A percentile compares a stretch with the other conserved stretches of the same genome.
Evolutionary conservation across 1,140 invertebrate species (phyloP).

Genomic region (Metaphire vulgaris): DNA sequence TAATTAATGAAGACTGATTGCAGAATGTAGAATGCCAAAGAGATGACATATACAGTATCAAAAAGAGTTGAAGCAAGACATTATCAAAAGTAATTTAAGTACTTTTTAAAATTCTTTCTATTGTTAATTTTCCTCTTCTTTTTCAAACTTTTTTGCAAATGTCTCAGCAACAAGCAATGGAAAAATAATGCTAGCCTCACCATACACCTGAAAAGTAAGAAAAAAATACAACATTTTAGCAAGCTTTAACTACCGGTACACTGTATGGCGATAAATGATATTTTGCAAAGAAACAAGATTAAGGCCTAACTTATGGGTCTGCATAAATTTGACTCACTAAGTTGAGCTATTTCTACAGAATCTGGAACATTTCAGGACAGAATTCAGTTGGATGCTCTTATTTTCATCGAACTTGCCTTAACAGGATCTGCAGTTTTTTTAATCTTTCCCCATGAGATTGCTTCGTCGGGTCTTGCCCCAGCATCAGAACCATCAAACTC

Average conservation of each 20-base stretch:
- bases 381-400: neutral
- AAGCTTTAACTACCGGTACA: no score
- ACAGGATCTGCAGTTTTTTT: constrained; percentile 79
- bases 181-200: constrained; percentile 90
- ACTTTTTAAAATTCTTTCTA: neutral
- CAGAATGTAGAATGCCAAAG: no score
- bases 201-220: constrained; percentile 63
- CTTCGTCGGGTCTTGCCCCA: constrained; percentile 95
- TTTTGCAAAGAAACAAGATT: neutral
- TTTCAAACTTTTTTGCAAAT: constrained; percentile 64
- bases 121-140: constrained; percentile 37
- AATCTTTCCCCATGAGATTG: constrained; percentile 98
- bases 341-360: neutral
- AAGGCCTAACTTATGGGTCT: no score
- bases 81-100: no score
- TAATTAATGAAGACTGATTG: no score
- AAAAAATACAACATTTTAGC: neutral
- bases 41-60: no score
- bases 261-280: neutral
- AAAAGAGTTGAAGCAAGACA: no score
- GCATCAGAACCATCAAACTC: constrained; percentile 99
- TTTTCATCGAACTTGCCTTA: constrained; percentile 59
- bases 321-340: no score
- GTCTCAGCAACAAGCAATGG: constrained; percentile 91
- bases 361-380: neutral